Percentiles rank a stretch among this genome's conserved stretches.
Evolutionary conservation across 2,797 vertebrate genomes (phyloP).

Genomic region (Pseudochaenichthys georgianus): DNA sequence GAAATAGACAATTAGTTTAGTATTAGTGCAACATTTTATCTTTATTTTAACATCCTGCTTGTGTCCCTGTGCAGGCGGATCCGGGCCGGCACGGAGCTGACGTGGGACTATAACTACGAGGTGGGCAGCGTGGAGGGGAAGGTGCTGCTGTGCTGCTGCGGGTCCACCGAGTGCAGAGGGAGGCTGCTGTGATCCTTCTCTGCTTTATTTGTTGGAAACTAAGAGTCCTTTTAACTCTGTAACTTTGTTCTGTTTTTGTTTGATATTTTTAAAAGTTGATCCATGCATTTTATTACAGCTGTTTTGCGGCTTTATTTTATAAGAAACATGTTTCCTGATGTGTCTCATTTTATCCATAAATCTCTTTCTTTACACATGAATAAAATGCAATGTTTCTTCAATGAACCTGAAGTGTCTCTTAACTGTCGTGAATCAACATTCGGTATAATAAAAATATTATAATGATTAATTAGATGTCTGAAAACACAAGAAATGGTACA

Average conservation of each 20-base stretch:
- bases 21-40: neutral
- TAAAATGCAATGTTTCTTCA: conserved; percentile 60
- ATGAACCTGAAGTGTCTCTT: neutral
- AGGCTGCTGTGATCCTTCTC: conserved; percentile 87
- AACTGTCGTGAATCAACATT: neutral
- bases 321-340: conserved; percentile 15
- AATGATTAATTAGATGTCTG: no score
- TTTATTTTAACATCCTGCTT: neutral
- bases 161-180: conserved; percentile 95
- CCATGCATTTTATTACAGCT: conserved; percentile 31
- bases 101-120: conserved; percentile 99
- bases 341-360: conserved; percentile 34
- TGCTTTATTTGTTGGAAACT: conserved; percentile 18
- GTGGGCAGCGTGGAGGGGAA: conserved; percentile 98
- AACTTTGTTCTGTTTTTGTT: neutral
- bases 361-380: conserved; percentile 54
- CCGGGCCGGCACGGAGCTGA: conserved; percentile 94
- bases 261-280: conserved; percentile 34
- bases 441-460: neutral
- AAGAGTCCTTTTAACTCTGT: conserved; percentile 23
- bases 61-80: conserved; percentile 87
- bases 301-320: conserved; percentile 53
- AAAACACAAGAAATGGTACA: neutral
- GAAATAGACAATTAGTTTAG: neutral
- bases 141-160: conserved; percentile 97